Percentiles rank a stretch among this genome's conserved stretches.
Evolutionary conservation across 2,888 invertebrate species (phyloP).

Genomic region (Trichacis sp.): DNA sequence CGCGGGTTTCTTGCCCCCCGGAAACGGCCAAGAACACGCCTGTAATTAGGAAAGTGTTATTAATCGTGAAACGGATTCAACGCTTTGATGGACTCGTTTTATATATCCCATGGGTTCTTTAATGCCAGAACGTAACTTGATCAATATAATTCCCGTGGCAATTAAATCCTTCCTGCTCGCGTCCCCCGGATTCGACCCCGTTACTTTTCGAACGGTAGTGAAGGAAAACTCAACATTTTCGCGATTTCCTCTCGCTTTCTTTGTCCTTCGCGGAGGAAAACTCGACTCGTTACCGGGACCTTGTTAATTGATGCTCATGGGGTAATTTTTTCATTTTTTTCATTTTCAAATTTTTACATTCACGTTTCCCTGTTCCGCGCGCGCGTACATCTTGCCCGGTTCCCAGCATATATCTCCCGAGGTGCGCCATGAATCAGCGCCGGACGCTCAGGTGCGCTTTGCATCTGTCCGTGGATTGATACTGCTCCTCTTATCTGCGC

Average conservation of each 20-base stretch:
- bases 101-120: not conserved
- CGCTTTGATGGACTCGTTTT: not conserved
- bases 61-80: constrained; percentile 1
- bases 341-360: no score
- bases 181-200: constrained; percentile 1
- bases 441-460: constrained; percentile 34
- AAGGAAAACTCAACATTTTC: no score
- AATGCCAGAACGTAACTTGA: not conserved
- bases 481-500: constrained; percentile 23
- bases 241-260: not conserved
- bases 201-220: not conserved
- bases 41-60: constrained; percentile 3
- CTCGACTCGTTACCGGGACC: constrained; percentile 43
- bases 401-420: constrained; percentile 37
- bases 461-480: constrained; percentile 37
- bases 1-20: not conserved
- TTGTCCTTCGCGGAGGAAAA: no score
- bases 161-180: constrained; percentile 2
- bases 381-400: constrained; percentile 30
- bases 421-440: constrained; percentile 41
- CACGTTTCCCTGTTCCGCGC: constrained; percentile 17
- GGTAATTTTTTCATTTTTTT: no score
- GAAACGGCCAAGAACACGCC: not conserved
- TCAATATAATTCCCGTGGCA: constrained; percentile 1
- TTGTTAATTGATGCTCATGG: constrained; percentile 46